phyloP scores from a whole-genome alignment of 2,888 invertebrate species.

The Cosmorhoe ocellata region DNA sequence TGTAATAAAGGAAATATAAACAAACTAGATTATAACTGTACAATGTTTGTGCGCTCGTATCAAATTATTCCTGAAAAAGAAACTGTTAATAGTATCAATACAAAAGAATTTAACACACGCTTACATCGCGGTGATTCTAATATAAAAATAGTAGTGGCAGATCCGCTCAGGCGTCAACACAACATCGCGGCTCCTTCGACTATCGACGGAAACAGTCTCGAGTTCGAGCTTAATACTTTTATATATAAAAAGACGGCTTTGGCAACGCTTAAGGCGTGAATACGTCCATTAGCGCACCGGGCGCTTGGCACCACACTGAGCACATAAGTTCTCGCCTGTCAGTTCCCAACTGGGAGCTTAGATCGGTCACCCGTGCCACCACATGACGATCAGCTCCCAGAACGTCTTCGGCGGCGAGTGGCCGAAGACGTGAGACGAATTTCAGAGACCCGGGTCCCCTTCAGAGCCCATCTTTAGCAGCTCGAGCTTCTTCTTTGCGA shows the following conservation, averaged over 20 bases:
- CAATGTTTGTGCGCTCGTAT: slow-evolving; percentile 79
- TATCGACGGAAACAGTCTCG: slow-evolving; percentile 74
- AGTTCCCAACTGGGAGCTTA: slow-evolving; percentile 70
- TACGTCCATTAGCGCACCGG: slow-evolving; percentile 69
- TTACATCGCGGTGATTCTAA: slow-evolving; percentile 65
- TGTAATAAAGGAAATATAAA: slow-evolving; percentile 57
- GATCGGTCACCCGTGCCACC: slow-evolving; percentile 81
- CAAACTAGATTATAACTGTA: slow-evolving; percentile 65
- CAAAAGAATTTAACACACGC: slow-evolving; percentile 56
- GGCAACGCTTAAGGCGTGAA: slow-evolving; percentile 63
- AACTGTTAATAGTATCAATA: slow-evolving; percentile 58
- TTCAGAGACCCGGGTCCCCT: slow-evolving; percentile 86
- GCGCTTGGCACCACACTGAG: slow-evolving; percentile 77
- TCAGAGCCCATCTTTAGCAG: slow-evolving; percentile 93
- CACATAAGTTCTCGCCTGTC: slow-evolving; percentile 75
- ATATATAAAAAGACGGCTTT: slow-evolving; percentile 77
- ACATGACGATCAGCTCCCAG: slow-evolving; percentile 82
- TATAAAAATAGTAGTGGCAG: slow-evolving; percentile 76
- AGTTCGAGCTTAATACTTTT: slow-evolving; percentile 55
- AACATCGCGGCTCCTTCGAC: slow-evolving; percentile 59
- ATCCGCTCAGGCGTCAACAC: slow-evolving; percentile 62
- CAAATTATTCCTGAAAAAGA: slow-evolving; percentile 68
- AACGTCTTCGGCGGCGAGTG: slow-evolving; percentile 86
- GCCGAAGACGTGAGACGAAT: slow-evolving; percentile 86
- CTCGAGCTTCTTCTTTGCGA: slow-evolving; percentile 94